Percentiles rank a stretch among this genome's conserved stretches.
These are phyloP conservation scores for Xiphorhynchus erythropygius DNA, from an alignment of 2,797 vertebrate species.

Conservation along the genomic window DNA sequence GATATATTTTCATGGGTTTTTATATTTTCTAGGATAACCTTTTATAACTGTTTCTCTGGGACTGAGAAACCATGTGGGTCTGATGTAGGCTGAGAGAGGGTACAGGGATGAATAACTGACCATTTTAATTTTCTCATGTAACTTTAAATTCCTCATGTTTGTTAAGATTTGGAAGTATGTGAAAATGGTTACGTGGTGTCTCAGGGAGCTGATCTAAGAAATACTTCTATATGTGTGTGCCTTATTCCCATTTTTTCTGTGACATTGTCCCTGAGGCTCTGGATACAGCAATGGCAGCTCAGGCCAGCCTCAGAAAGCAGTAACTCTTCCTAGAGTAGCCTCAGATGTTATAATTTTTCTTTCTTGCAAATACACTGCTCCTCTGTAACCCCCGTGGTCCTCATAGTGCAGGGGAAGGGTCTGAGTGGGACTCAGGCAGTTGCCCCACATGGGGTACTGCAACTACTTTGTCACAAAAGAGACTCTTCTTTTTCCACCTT, in stretches of 20 bases:
- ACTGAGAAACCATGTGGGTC: not conserved
- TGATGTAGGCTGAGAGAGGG: not conserved
- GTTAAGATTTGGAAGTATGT: not conserved
- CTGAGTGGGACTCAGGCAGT: accelerated
- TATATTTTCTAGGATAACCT: not conserved
- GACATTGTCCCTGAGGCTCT: not conserved
- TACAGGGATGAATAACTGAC: accelerated
- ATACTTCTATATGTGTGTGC: not conserved
- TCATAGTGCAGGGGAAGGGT: not conserved
- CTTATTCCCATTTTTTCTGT: not conserved
- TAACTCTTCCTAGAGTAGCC: not conserved
- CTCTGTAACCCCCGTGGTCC: not conserved
- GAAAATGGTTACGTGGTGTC: accelerated
- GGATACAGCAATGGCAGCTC: not conserved
- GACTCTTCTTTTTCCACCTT: not conserved
- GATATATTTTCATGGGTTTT: not conserved
- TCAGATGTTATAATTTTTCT: not conserved
- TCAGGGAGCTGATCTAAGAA: not conserved
- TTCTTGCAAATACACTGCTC: not conserved
- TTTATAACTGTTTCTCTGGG: not conserved
- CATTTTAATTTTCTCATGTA: not conserved
- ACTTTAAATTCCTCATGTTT: not conserved
- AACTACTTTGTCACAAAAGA: not conserved
- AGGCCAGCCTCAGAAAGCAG: not conserved
- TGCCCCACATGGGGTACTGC: not conserved